Evolutionary conservation across 1,140 invertebrate genomes (phyloP).

Genomic region (Lordiphosa mommai): DNA sequence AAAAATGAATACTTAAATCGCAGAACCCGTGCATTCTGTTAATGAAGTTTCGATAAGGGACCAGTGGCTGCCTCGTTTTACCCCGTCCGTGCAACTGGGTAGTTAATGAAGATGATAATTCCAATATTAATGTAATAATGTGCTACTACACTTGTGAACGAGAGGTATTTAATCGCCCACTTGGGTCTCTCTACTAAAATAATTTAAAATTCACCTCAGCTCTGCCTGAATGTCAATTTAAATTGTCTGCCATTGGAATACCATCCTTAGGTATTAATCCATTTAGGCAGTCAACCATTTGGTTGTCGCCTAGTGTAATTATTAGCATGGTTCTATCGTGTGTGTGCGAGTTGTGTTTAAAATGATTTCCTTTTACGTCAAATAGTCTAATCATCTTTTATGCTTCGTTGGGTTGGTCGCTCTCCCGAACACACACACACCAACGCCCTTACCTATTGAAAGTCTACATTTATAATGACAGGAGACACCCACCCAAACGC

Average conservation of each 20-base stretch:
- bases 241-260: constrained; percentile 28
- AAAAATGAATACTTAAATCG: too few species aligned
- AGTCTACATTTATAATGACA: constrained; percentile 57
- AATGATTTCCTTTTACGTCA: constrained; percentile 48
- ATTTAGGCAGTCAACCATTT: constrained; percentile 54
- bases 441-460: constrained; percentile 57
- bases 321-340: constrained; percentile 34
- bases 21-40: too few species aligned
- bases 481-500: not conserved
- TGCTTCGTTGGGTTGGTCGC: constrained; percentile 24
- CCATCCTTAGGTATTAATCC: constrained; percentile 26
- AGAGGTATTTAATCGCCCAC: not conserved
- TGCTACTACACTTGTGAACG: not conserved
- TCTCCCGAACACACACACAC: not conserved
- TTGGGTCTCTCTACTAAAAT: not conserved
- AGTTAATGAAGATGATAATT: too few species aligned
- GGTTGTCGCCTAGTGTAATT: constrained; percentile 57
- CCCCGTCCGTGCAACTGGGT: too few species aligned
- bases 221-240: constrained; percentile 28
- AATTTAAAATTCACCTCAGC: not conserved
- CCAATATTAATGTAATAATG: not conserved
- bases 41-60: too few species aligned
- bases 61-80: too few species aligned
- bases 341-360: constrained; percentile 10
- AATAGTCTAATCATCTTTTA: constrained; percentile 73